Percentiles rank a stretch among this genome's conserved stretches.
These are phyloP conservation scores for Idaea straminata DNA, from an alignment of 2,888 invertebrate genomes.

Conservation along the genomic window DNA sequence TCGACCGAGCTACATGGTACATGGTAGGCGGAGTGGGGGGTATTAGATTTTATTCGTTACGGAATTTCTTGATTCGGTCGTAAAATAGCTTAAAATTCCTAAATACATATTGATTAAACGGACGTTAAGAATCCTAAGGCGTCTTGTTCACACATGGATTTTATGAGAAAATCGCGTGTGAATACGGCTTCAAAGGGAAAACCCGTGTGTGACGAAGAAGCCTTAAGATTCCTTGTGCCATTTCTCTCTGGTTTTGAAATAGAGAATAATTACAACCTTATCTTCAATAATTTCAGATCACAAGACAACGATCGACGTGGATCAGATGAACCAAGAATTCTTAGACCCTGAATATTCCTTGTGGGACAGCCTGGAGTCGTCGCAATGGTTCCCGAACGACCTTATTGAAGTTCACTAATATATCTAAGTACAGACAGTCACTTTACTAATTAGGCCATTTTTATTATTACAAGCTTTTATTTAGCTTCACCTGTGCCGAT, in stretches of 20 bases:
- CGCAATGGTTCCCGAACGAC: constrained; percentile 91
- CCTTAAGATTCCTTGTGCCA: not conserved
- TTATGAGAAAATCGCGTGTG: not conserved
- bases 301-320: constrained; percentile 85
- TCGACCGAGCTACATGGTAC: too few species aligned
- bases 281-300: constrained; percentile 79
- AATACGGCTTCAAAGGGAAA: not conserved
- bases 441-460: too few species aligned
- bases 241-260: not conserved
- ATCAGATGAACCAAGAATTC: constrained; percentile 87
- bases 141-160: too few species aligned
- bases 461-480: too few species aligned
- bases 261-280: too few species aligned
- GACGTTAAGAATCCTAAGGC: too few species aligned
- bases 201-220: not conserved
- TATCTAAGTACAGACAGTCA: not conserved
- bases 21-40: too few species aligned
- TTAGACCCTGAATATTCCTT: constrained; percentile 87
- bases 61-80: too few species aligned
- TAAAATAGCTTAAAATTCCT: too few species aligned
- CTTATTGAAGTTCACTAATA: constrained; percentile 79
- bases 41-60: too few species aligned
- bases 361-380: constrained; percentile 90
- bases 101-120: too few species aligned
- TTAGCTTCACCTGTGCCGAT: too few species aligned